These are phyloP conservation scores for Saccopteryx bilineata DNA, from an alignment of 2,113 vertebrate genomes.

Conservation along the genomic window DNA sequence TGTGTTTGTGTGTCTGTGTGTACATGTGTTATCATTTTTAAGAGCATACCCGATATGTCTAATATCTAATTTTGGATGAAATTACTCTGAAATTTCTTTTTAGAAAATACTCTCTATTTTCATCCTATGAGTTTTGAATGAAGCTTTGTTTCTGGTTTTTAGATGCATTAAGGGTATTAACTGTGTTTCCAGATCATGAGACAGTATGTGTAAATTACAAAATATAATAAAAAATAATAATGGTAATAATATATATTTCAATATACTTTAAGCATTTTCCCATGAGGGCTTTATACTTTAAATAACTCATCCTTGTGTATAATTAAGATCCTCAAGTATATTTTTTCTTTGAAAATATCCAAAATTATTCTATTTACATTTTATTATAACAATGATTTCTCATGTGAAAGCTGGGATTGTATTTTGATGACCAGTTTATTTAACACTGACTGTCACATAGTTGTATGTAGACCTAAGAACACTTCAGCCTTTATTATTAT, in stretches of 20 bases:
- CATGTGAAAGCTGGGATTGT: background rate
- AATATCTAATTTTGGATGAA: background rate
- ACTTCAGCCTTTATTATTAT: background rate
- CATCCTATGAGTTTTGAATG: background rate
- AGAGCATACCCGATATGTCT: background rate
- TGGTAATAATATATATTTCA: background rate
- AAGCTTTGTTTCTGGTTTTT: background rate
- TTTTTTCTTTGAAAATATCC: constrained; percentile 2
- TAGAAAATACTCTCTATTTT: background rate
- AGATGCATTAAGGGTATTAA: background rate
- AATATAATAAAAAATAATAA: background rate
- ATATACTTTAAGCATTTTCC: background rate
- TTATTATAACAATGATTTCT: background rate
- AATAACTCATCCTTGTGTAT: background rate
- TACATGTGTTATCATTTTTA: background rate
- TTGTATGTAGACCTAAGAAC: background rate
- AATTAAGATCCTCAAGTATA: background rate
- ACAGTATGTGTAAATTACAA: background rate
- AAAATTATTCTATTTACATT: constrained; percentile 5
- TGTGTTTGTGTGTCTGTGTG: background rate
- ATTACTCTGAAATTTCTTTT: background rate
- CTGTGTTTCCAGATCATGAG: background rate
- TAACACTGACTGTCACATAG: background rate
- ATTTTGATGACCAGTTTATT: background rate
- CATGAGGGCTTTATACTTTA: background rate